A percentile compares a stretch with the other conserved stretches of the same genome.
phyloP scores from a whole-genome alignment of 2,888 invertebrate species.

The Agrochola lota region DNA sequence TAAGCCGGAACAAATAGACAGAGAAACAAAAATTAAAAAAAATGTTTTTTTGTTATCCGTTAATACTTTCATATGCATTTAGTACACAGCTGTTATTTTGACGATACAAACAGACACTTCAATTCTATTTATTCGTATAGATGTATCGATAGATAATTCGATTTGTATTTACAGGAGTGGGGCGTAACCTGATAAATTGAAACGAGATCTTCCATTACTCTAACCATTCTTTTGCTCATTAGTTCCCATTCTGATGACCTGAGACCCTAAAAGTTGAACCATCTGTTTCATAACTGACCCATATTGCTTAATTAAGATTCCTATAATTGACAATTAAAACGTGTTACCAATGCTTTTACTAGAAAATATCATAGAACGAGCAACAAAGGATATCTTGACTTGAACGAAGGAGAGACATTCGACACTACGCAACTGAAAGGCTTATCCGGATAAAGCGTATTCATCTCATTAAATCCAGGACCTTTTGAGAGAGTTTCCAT shows the following conservation, averaged over 20 bases:
- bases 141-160: no score
- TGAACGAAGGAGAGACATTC: conserved; percentile 58
- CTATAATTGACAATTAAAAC: background rate
- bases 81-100: no score
- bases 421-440: conserved; percentile 65
- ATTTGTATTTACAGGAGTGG: background rate
- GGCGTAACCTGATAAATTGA: background rate
- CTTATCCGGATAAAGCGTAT: conserved; percentile 74
- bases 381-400: conserved; percentile 41
- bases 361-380: conserved; percentile 31
- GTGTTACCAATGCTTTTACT: background rate
- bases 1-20: no score
- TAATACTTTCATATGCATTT: no score
- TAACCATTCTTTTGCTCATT: background rate
- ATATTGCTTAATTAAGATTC: background rate
- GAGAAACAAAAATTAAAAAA: no score
- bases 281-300: background rate
- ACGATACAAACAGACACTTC: no score
- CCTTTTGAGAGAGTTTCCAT: conserved; percentile 77
- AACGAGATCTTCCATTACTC: background rate
- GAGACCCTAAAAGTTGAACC: no score
- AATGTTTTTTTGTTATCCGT: no score
- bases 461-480: conserved; percentile 78
- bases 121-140: no score
- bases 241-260: no score